Base-by-base conservation (phyloP, 2,888 invertebrate genomes). In the Torymus texanus region DNA sequence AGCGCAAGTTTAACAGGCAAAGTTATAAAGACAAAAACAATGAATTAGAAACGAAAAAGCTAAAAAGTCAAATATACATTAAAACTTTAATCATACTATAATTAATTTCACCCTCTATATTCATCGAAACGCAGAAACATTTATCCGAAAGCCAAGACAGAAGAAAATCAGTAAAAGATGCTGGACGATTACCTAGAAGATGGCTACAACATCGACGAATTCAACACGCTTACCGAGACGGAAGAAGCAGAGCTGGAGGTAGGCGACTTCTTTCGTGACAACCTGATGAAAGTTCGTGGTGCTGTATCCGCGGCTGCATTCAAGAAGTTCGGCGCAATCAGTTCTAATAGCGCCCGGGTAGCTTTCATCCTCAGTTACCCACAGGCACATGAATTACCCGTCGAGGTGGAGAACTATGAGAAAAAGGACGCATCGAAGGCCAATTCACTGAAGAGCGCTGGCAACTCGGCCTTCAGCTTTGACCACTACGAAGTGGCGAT, bases 391-490 rank as follows among this genome's bases (percentile, higher is more conserved):
- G 84, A 88, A 85, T 86, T 92, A 86, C 89, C 92, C 82, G 84
- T 94, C 88, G 90, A 92, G 89, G 90, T 92, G 88, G 86, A 90
- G 86, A 87, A 90, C 82, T 86, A 91, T 88, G 88, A 90, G 89
- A 90, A 90, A 79, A 94, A 96, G 89, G 92, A 92, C 88, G 87
- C 91, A 10, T 91, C 77, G 91, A 91, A 85, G 94, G 95, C 11
- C n/a, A 90, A 91, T 80, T 90, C 93, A 55, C 14, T 51, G 41
- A 96, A 96, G 90, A 92, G 93, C 84, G 92, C 92, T 79, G 97
- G 96, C 2, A 96, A 96, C 86, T 91, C 92, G 80, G 93, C 93
- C 5, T 97, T 96, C 85, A 94, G 94, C 83, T 93, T 92, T 84
- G 94, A 94, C 73, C 93, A 95, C 83, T 95, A 94, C 92, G 87